These are phyloP conservation scores for Scatophagus argus DNA, from an alignment of 2,113 vertebrate species.

Conservation along the genomic window DNA sequence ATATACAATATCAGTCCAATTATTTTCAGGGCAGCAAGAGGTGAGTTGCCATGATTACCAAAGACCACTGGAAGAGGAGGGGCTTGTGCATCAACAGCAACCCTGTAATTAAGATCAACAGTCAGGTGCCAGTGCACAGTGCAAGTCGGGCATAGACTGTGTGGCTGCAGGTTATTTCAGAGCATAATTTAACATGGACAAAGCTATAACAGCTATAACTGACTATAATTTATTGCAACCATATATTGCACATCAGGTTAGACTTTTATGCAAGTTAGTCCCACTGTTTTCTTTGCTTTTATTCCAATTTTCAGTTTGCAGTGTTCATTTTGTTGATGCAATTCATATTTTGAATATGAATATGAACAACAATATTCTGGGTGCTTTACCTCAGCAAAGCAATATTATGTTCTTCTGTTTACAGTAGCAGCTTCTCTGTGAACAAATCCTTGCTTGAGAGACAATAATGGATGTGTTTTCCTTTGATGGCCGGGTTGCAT, in stretches of 20 bases:
- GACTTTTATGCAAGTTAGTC: not conserved
- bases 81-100: not conserved
- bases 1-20: constrained; percentile 33
- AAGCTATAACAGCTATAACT: not conserved
- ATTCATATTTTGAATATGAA: not conserved
- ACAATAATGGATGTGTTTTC: not conserved
- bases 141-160: not conserved
- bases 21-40: constrained; percentile 49
- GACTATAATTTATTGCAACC: not conserved
- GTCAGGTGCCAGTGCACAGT: no score
- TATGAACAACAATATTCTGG: not conserved
- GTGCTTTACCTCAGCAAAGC: not conserved
- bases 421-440: not conserved
- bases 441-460: not conserved
- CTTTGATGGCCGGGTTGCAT: constrained; percentile 8
- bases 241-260: not conserved
- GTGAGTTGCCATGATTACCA: constrained; percentile 52
- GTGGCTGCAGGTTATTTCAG: not conserved
- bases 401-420: not conserved
- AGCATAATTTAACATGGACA: not conserved
- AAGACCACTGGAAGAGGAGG: not conserved
- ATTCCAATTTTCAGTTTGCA: not conserved
- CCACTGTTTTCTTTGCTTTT: no score
- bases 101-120: constrained; percentile 37
- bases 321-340: not conserved